These are phyloP conservation scores for Argyresthia albistria DNA, from an alignment of 2,888 invertebrate genomes.

Conservation along the genomic window DNA sequence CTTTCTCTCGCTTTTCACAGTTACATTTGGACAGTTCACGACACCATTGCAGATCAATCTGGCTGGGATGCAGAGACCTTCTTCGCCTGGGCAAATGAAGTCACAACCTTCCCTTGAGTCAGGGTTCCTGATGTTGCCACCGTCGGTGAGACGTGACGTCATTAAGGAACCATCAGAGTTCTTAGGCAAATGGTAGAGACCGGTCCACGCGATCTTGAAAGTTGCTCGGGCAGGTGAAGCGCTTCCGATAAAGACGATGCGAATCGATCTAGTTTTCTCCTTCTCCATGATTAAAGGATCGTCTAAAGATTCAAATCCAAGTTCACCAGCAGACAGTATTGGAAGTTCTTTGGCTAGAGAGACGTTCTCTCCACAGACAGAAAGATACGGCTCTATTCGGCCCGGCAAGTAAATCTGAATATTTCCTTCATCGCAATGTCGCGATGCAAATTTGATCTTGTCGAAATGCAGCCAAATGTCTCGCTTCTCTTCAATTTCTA, in stretches of 20 bases:
- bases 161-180: constrained; percentile 86
- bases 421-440: constrained; percentile 89
- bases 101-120: constrained; percentile 77
- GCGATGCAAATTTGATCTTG: constrained; percentile 87
- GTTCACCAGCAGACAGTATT: constrained; percentile 83
- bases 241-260: constrained; percentile 82
- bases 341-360: constrained; percentile 85
- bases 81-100: constrained; percentile 89
- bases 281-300: constrained; percentile 72
- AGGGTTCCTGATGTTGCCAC: constrained; percentile 38
- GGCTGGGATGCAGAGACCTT: constrained; percentile 86
- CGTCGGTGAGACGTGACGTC: constrained; percentile 82
- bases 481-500: constrained; percentile 85
- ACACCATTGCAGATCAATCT: constrained; percentile 90
- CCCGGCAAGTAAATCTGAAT: constrained; percentile 86
- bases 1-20: constrained; percentile 57
- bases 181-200: constrained; percentile 87
- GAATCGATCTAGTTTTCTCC: constrained; percentile 75
- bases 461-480: constrained; percentile 92
- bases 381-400: constrained; percentile 80
- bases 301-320: constrained; percentile 74
- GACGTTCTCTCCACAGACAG: constrained; percentile 90
- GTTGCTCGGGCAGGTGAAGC: constrained; percentile 87
- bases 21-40: constrained; percentile 86
- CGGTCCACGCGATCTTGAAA: constrained; percentile 93